A percentile compares a stretch with the other conserved stretches of the same genome.
Evolutionary conservation across 1,140 invertebrate species (phyloP).

Genomic region (Ips typographus): DNA sequence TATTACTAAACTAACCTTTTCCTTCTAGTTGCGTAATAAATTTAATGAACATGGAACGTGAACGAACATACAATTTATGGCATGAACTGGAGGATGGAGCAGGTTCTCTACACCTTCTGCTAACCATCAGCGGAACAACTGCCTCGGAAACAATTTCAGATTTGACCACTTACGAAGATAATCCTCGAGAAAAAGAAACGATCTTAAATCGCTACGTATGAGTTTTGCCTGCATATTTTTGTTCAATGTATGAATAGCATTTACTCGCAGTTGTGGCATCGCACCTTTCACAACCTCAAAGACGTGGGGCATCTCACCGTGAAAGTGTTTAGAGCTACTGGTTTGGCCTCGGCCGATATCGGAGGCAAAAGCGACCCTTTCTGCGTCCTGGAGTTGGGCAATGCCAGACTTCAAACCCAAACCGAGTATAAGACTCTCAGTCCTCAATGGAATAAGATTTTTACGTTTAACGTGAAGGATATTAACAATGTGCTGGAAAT

Average conservation of each 20-base stretch:
- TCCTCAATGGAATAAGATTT: slow-evolving; percentile 98
- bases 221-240: slow-evolving; percentile 25
- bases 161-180: slow-evolving; percentile 80
- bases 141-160: slow-evolving; percentile 91
- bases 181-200: slow-evolving; percentile 66
- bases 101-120: slow-evolving; percentile 82
- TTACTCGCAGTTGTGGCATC: slow-evolving; percentile 59
- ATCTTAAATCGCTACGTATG: slow-evolving; percentile 78
- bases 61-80: slow-evolving; percentile 89
- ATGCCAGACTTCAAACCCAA: slow-evolving; percentile 93
- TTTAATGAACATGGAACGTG: slow-evolving; percentile 79
- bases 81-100: slow-evolving; percentile 85
- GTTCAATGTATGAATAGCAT: slow-evolving; percentile 7
- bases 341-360: slow-evolving; percentile 86
- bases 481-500: slow-evolving; percentile 94
- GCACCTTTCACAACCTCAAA: slow-evolving; percentile 73
- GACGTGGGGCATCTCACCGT: slow-evolving; percentile 89
- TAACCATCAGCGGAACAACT: slow-evolving; percentile 94
- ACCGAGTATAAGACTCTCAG: slow-evolving; percentile 97
- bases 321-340: slow-evolving; percentile 87
- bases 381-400: slow-evolving; percentile 94
- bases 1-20: not conserved
- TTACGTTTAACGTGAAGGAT: slow-evolving; percentile 97
- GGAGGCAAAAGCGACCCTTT: slow-evolving; percentile 97
- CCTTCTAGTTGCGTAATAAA: slow-evolving; percentile 76